Percentiles rank a stretch among this genome's conserved stretches.
Evolutionary conservation across 2,888 invertebrate genomes (phyloP).

Genomic region (Ceriagrion tenellum): DNA sequence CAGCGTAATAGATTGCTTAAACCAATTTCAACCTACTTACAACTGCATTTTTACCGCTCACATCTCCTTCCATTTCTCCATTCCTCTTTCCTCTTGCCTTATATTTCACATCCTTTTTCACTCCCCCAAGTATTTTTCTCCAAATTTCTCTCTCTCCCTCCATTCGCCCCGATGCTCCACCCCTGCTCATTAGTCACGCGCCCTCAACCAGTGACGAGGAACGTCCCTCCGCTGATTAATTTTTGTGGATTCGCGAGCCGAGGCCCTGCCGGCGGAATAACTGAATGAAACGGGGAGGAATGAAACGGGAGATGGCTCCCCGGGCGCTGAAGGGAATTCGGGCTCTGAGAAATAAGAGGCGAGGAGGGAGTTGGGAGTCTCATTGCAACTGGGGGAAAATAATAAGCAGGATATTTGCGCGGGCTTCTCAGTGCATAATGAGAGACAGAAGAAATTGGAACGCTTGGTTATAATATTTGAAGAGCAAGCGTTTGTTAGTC

Average conservation of each 20-base stretch:
- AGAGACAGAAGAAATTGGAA: too few species aligned
- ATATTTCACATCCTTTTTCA: too few species aligned
- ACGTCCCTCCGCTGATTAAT: conserved; percentile 29
- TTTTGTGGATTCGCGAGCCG: conserved; percentile 25
- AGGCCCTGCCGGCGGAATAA: not conserved
- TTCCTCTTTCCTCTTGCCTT: not conserved
- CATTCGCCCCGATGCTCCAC: not conserved
- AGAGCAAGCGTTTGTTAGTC: too few species aligned
- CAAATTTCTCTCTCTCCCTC: not conserved
- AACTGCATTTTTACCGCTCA: not conserved
- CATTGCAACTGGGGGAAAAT: too few species aligned
- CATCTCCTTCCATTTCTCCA: not conserved
- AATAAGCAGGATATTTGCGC: too few species aligned
- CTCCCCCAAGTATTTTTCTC: too few species aligned
- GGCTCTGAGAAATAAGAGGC: too few species aligned
- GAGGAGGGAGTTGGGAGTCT: too few species aligned
- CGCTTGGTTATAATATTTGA: too few species aligned
- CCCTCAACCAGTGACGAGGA: not conserved
- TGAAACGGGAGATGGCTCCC: not conserved
- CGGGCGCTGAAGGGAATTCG: not conserved
- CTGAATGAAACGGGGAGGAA: not conserved
- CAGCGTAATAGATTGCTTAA: too few species aligned
- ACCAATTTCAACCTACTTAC: too few species aligned
- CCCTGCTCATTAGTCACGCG: conserved; percentile 43
- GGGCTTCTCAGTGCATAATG: too few species aligned